Conservation (phyloP, 2,797 vertebrate species). For the Dromococcyx pavoninus region DNA sequence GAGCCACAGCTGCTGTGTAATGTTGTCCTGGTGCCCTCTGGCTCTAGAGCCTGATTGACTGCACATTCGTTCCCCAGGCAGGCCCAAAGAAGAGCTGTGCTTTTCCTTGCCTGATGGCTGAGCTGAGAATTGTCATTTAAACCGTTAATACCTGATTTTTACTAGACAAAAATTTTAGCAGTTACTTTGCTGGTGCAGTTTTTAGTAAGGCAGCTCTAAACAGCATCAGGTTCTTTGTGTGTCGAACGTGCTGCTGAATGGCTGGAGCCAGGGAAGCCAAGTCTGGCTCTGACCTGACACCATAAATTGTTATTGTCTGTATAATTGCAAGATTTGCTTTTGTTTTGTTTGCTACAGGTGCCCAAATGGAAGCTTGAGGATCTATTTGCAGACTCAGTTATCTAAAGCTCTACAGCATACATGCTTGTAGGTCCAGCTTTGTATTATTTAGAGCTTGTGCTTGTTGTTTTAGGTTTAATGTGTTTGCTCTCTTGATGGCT, state of each 20-base stretch:
- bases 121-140: neutral
- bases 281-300: neutral
- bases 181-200: neutral
- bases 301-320: neutral
- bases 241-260: neutral
- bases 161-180: neutral
- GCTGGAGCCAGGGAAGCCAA: neutral
- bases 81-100: neutral
- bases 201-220: neutral
- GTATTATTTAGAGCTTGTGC: conserved; percentile 44
- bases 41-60: neutral
- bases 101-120: neutral
- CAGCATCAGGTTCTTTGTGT: neutral
- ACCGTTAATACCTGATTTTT: neutral
- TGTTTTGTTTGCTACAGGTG: neutral
- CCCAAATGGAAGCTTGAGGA: neutral
- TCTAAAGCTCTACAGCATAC: neutral
- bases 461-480: conserved; percentile 57
- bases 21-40: neutral
- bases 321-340: neutral
- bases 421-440: neutral
- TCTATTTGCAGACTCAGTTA: neutral
- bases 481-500: conserved; percentile 54
- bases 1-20: neutral
- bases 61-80: neutral